These are phyloP conservation scores for Panorpa germanica DNA, from an alignment of 2,888 invertebrate genomes.

Conservation along the genomic window DNA sequence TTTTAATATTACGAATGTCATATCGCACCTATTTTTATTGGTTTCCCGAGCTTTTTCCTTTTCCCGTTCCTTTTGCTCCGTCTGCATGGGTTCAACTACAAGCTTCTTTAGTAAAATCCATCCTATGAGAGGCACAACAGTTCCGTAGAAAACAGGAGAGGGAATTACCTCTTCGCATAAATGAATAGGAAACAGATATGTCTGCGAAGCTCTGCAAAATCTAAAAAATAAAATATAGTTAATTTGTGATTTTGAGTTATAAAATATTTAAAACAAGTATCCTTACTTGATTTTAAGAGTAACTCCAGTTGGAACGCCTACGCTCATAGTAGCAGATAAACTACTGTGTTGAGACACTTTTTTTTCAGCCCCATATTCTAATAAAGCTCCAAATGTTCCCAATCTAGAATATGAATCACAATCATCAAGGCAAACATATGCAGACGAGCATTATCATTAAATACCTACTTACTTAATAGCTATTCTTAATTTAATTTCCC, in stretches of 20 bases:
- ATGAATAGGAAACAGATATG: slow-evolving; percentile 75
- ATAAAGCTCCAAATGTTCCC: slow-evolving; percentile 69
- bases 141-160: slow-evolving; percentile 83
- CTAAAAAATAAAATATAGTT: slow-evolving; percentile 25
- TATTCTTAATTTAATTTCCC: slow-evolving; percentile 58
- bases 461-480: slow-evolving; percentile 50
- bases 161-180: slow-evolving; percentile 80
- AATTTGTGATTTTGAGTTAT: not conserved
- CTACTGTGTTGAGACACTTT: slow-evolving; percentile 81
- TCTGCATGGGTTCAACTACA: slow-evolving; percentile 66
- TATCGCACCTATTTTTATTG: slow-evolving; percentile 42
- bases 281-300: slow-evolving; percentile 68
- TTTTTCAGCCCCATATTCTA: slow-evolving; percentile 87
- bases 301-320: slow-evolving; percentile 79
- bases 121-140: slow-evolving; percentile 64
- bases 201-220: slow-evolving; percentile 71
- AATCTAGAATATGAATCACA: slow-evolving; percentile 41
- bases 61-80: slow-evolving; percentile 58
- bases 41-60: slow-evolving; percentile 66
- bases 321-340: slow-evolving; percentile 63
- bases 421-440: slow-evolving; percentile 3
- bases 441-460: not conserved
- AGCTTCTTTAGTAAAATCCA: slow-evolving; percentile 70
- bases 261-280: too few species aligned
- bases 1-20: not conserved